These are phyloP conservation scores for Sebastiscus tertius DNA, from an alignment of 2,797 vertebrate species.

Conservation along the genomic window DNA sequence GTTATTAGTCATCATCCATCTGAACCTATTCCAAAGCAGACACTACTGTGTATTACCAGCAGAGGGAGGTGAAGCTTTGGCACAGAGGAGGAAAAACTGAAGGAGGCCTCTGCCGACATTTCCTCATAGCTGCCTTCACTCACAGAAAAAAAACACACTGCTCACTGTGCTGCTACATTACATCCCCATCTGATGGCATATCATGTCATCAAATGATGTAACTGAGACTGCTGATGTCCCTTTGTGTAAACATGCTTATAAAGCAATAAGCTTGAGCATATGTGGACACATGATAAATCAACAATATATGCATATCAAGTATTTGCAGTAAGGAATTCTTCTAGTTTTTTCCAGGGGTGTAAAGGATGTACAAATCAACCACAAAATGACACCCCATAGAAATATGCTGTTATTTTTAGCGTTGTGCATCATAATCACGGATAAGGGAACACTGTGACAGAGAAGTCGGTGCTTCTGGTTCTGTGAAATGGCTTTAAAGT, in stretches of 20 bases:
- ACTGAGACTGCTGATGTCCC: neutral
- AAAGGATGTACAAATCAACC: neutral
- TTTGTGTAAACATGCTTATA: neutral
- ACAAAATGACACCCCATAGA: neutral
- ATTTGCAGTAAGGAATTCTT: neutral
- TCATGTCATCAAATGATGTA: neutral
- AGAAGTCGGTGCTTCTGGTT: neutral
- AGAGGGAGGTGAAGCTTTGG: conserved; percentile 65
- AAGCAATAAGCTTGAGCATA: neutral
- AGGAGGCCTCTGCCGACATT: conserved; percentile 59
- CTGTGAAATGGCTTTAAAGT: conserved; percentile 7
- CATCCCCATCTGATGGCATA: conserved; percentile 21
- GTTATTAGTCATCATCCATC: neutral
- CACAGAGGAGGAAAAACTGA: conserved; percentile 22
- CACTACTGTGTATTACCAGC: conserved; percentile 48
- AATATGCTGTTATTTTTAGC: neutral
- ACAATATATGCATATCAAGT: neutral
- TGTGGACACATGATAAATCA: neutral
- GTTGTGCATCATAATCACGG: neutral
- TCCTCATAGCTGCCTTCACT: conserved; percentile 48
- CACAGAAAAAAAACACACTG: conserved; percentile 12
- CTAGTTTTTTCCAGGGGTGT: neutral
- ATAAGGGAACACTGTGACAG: neutral
- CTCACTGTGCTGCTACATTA: conserved; percentile 25
- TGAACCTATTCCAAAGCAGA: neutral